Conservation (phyloP, 2,113 vertebrate species). For the Plestiodon gilberti region DNA sequence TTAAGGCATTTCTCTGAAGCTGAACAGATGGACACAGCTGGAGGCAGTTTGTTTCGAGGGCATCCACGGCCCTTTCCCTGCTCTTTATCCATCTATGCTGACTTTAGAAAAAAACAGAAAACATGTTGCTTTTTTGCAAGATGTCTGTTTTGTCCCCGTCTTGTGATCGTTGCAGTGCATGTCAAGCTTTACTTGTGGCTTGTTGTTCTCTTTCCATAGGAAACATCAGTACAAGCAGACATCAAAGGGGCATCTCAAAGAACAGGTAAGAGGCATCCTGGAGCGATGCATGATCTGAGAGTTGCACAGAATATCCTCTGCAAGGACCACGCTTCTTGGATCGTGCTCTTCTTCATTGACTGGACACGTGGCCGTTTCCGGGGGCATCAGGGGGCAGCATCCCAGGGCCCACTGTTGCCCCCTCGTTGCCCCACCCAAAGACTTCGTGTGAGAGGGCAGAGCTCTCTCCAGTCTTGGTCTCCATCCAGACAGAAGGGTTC, state of each 20-base stretch:
- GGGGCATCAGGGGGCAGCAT: too few relatives aligned
- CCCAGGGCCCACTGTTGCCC: too few relatives aligned
- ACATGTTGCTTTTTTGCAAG: background rate
- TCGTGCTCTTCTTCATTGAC: background rate
- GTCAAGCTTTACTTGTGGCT: background rate
- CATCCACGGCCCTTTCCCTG: background rate
- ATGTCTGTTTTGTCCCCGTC: background rate
- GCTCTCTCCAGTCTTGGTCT: too few relatives aligned
- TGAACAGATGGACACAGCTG: background rate
- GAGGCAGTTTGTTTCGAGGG: background rate
- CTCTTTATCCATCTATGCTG: background rate
- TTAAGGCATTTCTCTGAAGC: background rate
- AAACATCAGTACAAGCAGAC: conserved; percentile 41
- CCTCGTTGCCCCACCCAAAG: too few relatives aligned
- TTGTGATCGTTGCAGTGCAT: too few relatives aligned
- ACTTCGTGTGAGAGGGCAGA: too few relatives aligned
- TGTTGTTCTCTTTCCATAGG: conserved; percentile 51
- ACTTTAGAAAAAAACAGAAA: too few relatives aligned
- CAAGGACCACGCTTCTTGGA: background rate
- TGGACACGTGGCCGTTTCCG: too few relatives aligned
- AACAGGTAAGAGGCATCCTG: conserved; percentile 47
- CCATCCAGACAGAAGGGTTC: too few relatives aligned
- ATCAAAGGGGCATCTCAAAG: conserved; percentile 56
- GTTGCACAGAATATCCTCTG: background rate
- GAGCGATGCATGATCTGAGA: background rate